These are phyloP conservation scores for Carassius auratus DNA, from an alignment of 2,113 vertebrate species.

Conservation along the genomic window DNA sequence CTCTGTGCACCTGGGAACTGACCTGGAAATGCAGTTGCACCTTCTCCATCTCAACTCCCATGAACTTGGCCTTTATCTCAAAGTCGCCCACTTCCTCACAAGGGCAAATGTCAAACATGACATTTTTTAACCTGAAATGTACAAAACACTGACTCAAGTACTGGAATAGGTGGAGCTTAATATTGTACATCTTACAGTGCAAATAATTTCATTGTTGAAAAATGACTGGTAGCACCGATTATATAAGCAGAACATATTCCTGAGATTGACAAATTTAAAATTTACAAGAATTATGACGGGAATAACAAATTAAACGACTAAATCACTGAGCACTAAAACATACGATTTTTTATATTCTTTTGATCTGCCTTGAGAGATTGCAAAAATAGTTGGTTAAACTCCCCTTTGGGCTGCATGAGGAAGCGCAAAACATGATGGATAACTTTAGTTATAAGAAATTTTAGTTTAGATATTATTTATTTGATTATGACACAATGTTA, in stretches of 20 bases:
- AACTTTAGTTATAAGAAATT: background rate
- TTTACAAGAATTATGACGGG: no score
- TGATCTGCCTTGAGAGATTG: background rate
- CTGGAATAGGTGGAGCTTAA: slow-evolving; percentile 7
- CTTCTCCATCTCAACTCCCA: slow-evolving; percentile 97
- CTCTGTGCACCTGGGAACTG: slow-evolving; percentile 40
- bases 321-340: background rate
- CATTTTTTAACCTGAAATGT: slow-evolving; percentile 87
- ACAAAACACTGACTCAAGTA: slow-evolving; percentile 44
- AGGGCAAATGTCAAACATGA: slow-evolving; percentile 94
- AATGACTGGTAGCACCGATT: background rate
- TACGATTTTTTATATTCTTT: background rate
- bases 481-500: background rate
- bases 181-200: background rate
- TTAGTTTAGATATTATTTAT: background rate
- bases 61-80: slow-evolving; percentile 94
- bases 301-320: background rate
- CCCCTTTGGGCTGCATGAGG: slow-evolving; percentile 1
- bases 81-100: slow-evolving; percentile 96
- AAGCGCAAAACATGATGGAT: slow-evolving; percentile 40
- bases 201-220: background rate
- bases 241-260: background rate
- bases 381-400: slow-evolving; percentile 14
- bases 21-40: slow-evolving; percentile 98
- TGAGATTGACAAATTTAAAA: background rate